Evolutionary conservation across 2,113 vertebrate species (phyloP).

Genomic region (Vanacampus margaritifer): DNA sequence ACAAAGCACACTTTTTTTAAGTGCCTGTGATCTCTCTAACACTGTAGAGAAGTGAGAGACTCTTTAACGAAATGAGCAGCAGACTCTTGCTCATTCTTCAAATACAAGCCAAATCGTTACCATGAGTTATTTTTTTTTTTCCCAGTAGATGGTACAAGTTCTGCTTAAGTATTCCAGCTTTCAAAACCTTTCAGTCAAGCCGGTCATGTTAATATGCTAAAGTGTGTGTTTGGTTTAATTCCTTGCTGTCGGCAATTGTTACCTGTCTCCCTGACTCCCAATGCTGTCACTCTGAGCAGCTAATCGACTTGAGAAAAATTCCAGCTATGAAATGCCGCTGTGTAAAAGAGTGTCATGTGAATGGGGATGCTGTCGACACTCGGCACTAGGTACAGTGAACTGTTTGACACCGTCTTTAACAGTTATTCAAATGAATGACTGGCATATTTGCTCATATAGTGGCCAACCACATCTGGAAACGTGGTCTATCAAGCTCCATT

Average conservation of each 20-base stretch:
- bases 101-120: too few species aligned
- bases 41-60: too few species aligned
- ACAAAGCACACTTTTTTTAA: too few species aligned
- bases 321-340: slow-evolving; percentile 18
- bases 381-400: slow-evolving; percentile 5
- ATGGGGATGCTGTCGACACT: slow-evolving; percentile 17
- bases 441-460: background rate
- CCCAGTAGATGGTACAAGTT: slow-evolving; percentile 28
- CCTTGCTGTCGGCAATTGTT: slow-evolving; percentile 25
- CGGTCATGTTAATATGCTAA: background rate
- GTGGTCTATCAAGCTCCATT: background rate
- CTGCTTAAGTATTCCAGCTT: slow-evolving; percentile 23
- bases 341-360: slow-evolving; percentile 10
- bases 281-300: slow-evolving; percentile 17
- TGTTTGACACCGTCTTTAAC: background rate
- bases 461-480: background rate
- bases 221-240: background rate
- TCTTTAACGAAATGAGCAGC: too few species aligned
- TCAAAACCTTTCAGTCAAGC: slow-evolving; percentile 5
- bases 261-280: slow-evolving; percentile 15
- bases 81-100: too few species aligned
- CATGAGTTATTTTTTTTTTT: too few species aligned
- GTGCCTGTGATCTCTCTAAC: too few species aligned
- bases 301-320: slow-evolving; percentile 27
- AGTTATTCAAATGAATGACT: background rate